Percentiles rank a stretch among this genome's conserved stretches.
These are phyloP conservation scores for Teleiodes luculella DNA, from an alignment of 2,888 invertebrate species.

Conservation along the genomic window DNA sequence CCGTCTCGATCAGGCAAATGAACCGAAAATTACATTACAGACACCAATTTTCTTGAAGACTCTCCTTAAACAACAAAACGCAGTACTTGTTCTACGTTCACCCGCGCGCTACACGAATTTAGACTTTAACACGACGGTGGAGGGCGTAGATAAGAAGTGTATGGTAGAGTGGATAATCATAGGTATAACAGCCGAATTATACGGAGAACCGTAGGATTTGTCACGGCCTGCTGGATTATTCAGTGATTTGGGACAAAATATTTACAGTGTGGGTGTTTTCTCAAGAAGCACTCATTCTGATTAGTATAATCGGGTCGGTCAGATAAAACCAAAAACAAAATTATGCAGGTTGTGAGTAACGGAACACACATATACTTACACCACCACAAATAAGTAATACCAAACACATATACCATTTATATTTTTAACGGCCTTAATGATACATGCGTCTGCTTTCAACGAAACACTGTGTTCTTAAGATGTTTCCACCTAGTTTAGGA, in stretches of 20 bases:
- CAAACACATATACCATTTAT: too few relatives aligned
- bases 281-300: too few relatives aligned
- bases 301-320: too few relatives aligned
- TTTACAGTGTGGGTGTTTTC: conserved; percentile 3
- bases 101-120: neutral
- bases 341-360: too few relatives aligned
- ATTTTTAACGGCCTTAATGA: too few relatives aligned
- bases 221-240: neutral
- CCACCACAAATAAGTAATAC: too few relatives aligned
- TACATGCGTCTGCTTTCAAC: too few relatives aligned
- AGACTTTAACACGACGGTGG: neutral
- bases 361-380: too few relatives aligned
- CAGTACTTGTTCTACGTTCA: neutral
- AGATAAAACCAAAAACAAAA: too few relatives aligned
- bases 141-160: neutral
- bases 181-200: conserved; percentile 13
- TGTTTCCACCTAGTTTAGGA: too few relatives aligned
- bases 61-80: neutral
- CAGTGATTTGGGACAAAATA: conserved; percentile 5
- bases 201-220: conserved; percentile 11
- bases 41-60: conserved; percentile 15
- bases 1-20: conserved; percentile 14
- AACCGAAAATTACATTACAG: conserved; percentile 16
- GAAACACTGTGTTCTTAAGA: too few relatives aligned
- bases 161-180: neutral